Base-by-base conservation (phyloP, 2,888 invertebrate species). In the Drosophila borealis region DNA sequence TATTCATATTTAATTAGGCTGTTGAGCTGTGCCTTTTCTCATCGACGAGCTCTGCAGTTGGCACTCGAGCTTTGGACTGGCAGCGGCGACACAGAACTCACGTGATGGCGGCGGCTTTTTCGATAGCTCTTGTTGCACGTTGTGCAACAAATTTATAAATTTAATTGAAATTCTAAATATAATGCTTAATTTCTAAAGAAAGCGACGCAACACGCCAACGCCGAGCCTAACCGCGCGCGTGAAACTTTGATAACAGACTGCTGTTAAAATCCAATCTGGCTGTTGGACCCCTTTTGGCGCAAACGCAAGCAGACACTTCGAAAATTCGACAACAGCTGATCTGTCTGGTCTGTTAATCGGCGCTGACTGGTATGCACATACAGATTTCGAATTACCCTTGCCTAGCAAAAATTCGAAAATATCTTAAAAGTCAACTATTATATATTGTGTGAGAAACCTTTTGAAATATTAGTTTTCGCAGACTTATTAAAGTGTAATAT, bases 271-370 rank as follows among this genome's bases (percentile, higher is more conserved):
- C 25, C 39, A 60, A 49, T 63, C 9, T 4, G 25, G 13, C 56
- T 64, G 70, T 51, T 42, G 44, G 34, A 17, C 6, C 25, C 19
- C 49, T 46, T 51, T 79, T 74, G 79, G 74, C 74, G 75, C 78
- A 74, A 69, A 45, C 75, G 69, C 78, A 61, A 29, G 57, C 44
- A 29, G 41, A 4, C 21, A 53, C 57, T 56, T 45, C 78, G 78
- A 75, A 78, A 68, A 37, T 73, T 74, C 74, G 78, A 64, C 21
- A 67, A 48, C 78, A 77, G 78, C 74, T 74, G 74, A 34, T 21
- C 25, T 11, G 41, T 3, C 73, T 46, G 51, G 66, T 53, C 45
- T 56, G 55, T 37, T 51, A 36, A 48, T 56, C 63, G 51, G 11
- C 0, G 13, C 54, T 13, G 71, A 60, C 77, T 56, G 34, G 44